Evolutionary conservation across 2,888 invertebrate genomes (phyloP).

Genomic region (Ormyrus labotus): DNA sequence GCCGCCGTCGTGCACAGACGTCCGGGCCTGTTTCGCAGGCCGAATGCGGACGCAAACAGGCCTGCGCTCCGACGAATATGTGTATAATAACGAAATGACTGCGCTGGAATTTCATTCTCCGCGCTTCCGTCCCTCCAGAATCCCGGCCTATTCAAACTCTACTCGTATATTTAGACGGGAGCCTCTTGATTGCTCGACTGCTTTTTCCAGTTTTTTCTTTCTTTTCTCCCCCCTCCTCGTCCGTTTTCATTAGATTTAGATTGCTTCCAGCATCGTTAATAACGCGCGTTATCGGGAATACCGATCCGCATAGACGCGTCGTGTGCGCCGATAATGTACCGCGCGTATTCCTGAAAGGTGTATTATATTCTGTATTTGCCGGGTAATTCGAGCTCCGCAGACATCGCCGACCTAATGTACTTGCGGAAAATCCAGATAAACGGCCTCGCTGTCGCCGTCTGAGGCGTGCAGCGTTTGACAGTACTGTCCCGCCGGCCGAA

Average conservation of each 20-base stretch:
- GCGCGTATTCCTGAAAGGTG: neutral
- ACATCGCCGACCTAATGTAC: neutral
- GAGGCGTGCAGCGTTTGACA: no score
- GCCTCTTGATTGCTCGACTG: neutral
- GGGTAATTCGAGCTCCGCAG: neutral
- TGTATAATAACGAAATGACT: no score
- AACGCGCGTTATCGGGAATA: neutral
- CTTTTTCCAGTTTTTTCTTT: no score
- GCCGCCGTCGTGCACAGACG: no score
- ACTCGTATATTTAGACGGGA: neutral
- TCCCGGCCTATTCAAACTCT: neutral
- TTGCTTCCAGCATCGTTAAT: neutral
- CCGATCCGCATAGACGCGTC: neutral
- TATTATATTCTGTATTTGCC: neutral
- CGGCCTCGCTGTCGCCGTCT: neutral
- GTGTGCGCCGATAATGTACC: neutral
- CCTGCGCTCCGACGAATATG: no score
- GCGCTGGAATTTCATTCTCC: neutral
- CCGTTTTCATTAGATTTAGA: neutral
- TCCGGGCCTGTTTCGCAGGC: no score
- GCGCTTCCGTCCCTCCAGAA: neutral
- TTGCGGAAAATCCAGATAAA: neutral
- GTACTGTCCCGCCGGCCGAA: no score
- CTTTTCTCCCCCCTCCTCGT: neutral
- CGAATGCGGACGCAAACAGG: no score